Evolutionary conservation across 2,888 invertebrate genomes (phyloP).

Genomic region (Drosophila nr. fundita): DNA sequence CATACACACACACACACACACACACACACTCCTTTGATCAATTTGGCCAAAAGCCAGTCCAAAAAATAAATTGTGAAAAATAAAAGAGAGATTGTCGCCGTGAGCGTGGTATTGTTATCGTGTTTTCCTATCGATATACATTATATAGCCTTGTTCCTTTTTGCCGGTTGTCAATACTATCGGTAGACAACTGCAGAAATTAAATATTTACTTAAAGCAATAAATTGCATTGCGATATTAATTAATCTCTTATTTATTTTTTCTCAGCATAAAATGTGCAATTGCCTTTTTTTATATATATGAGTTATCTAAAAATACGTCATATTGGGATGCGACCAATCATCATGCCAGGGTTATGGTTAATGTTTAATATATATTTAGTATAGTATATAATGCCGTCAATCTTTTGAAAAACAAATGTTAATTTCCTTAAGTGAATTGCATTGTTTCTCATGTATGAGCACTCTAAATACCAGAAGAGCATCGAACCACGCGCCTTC

Average conservation of each 20-base stretch:
- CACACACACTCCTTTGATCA: slow-evolving; percentile 37
- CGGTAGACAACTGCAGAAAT: slow-evolving; percentile 6
- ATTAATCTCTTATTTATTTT: not conserved
- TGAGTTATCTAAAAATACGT: not conserved
- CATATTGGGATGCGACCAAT: slow-evolving; percentile 13
- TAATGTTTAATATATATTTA: not conserved
- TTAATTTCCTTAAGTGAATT: not conserved
- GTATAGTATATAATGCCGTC: too few species aligned
- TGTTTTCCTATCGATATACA: slow-evolving; percentile 37
- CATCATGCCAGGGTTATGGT: slow-evolving; percentile 18
- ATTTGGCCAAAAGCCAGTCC: slow-evolving; percentile 68
- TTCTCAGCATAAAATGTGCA: not conserved
- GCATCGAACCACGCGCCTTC: slow-evolving; percentile 25
- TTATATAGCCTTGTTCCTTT: slow-evolving; percentile 13
- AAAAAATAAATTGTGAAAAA: slow-evolving; percentile 64
- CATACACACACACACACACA: slow-evolving; percentile 13
- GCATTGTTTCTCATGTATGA: not conserved
- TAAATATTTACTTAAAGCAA: not conserved
- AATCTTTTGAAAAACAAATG: not conserved
- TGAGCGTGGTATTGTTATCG: slow-evolving; percentile 49
- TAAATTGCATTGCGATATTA: not conserved
- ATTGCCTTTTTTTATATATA: not conserved
- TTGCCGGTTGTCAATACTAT: slow-evolving; percentile 36
- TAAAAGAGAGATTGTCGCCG: slow-evolving; percentile 48
- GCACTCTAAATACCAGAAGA: not conserved